Base-by-base conservation (phyloP, 1,140 invertebrate genomes). In the Bombus terrestris region DNA sequence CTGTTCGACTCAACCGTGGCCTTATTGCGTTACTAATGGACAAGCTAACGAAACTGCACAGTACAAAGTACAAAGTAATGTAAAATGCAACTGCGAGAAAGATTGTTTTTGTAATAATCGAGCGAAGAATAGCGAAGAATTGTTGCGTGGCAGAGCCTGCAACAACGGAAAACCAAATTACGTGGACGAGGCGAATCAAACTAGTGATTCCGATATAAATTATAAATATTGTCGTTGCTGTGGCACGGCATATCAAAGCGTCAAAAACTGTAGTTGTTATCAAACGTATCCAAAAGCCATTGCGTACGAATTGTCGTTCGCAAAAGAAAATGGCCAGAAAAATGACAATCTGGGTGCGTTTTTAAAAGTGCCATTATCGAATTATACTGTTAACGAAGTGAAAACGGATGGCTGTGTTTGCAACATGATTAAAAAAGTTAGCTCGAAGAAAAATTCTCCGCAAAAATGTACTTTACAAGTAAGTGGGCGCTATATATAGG, bases 241-340 rank as follows among this genome's bases (percentile, higher is more conserved):
- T 76, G 94, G 93, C 13, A 89, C 85, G 15, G 47, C 85, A 74
- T 94, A 93, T 86, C 88, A 93, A 62, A 93, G 88, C 43, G 81
- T 85, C 1, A 90, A 87, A 32, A 92, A 85, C 57, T 94, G 93
- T 53, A 83, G 68, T 25, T 94, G 94, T 79, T 64, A 66, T 66
- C 83, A 92, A 57, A 91, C 88, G 59, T 94, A 93, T 88, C 93
- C 94, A 0, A 94, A 94, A 88, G 75, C 94, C 3, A 91, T 95
- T n/a, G 95, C 95, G 35, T 95, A 95, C 64, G 95, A 95, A 74
- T 76, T 95, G 22, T 93, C 92, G 8, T 95, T 95, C 84, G 75
- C 81, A 0, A 84, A 93, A 12, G 86, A 91, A 13, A 90, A 89
- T 10, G 43, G 80, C 37, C 43, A 84, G 28, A 90, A 47, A 22